These are phyloP conservation scores for Troilus luridus DNA, from an alignment of 2,888 invertebrate species.

Conservation along the genomic window DNA sequence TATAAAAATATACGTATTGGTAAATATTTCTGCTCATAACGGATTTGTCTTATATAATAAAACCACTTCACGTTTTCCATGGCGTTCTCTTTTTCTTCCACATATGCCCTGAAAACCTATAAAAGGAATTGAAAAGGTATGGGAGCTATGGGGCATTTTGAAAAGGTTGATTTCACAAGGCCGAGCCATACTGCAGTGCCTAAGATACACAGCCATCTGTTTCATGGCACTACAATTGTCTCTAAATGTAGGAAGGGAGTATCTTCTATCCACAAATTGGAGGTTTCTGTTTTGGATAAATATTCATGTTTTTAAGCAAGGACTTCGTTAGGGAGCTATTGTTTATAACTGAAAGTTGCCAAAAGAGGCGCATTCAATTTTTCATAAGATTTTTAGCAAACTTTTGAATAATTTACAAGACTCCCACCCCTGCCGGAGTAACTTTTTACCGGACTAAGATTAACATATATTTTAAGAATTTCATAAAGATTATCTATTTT, in stretches of 20 bases:
- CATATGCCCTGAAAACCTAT: constrained; percentile 16
- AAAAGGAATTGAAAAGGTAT: constrained; percentile 26
- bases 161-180: constrained; percentile 45
- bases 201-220: background rate
- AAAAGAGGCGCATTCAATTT: constrained; percentile 22
- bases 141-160: constrained; percentile 30
- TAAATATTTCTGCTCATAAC: background rate
- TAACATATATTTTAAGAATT: no score
- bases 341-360: constrained; percentile 15
- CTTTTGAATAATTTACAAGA: constrained; percentile 5
- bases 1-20: background rate
- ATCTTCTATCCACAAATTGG: constrained; percentile 4
- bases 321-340: constrained; percentile 17
- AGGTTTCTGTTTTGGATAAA: constrained; percentile 15
- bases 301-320: constrained; percentile 26
- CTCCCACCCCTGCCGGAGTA: background rate
- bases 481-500: no score
- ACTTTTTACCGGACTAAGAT: background rate
- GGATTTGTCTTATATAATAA: background rate
- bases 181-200: background rate
- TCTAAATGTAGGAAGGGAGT: background rate
- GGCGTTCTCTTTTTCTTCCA: background rate
- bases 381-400: constrained; percentile 29
- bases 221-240: background rate
- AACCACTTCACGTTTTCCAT: background rate